Conservation (phyloP, 64 coral and sea anemone genomes). For the Stichodactyla helianthus region DNA sequence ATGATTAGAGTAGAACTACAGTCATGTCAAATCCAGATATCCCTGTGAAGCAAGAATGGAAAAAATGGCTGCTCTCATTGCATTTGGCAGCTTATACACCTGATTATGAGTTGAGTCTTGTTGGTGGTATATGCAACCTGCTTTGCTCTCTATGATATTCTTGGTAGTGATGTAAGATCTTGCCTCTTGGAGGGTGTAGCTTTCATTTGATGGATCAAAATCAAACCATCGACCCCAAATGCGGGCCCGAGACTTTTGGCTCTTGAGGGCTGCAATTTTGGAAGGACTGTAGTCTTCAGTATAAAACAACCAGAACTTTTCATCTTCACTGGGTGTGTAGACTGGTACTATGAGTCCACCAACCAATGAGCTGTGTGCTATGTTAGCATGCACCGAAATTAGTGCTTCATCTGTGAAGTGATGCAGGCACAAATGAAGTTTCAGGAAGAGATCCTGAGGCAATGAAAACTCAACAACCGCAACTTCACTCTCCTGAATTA, state of each 20-base stretch:
- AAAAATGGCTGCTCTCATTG: background rate
- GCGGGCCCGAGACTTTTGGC: background rate
- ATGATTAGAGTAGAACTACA: background rate
- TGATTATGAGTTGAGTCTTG: background rate
- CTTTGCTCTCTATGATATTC: background rate
- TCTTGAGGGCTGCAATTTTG: background rate
- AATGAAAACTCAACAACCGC: background rate
- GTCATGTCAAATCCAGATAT: background rate
- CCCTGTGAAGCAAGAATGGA: background rate
- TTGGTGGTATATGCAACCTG: background rate
- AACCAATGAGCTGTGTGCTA: background rate
- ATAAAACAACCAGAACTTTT: background rate
- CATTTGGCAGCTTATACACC: background rate
- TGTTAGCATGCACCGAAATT: background rate
- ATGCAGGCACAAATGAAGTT: background rate
- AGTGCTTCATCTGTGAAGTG: background rate
- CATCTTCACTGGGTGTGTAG: background rate
- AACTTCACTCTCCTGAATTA: background rate
- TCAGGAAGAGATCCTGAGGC: background rate
- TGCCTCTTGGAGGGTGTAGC: background rate
- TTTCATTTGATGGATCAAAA: background rate
- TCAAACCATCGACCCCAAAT: constrained; percentile 7
- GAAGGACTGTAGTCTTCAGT: background rate
- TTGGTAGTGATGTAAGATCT: background rate
- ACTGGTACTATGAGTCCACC: background rate